Conservation (phyloP, 2,113 vertebrate genomes). For the Platanista minor region DNA sequence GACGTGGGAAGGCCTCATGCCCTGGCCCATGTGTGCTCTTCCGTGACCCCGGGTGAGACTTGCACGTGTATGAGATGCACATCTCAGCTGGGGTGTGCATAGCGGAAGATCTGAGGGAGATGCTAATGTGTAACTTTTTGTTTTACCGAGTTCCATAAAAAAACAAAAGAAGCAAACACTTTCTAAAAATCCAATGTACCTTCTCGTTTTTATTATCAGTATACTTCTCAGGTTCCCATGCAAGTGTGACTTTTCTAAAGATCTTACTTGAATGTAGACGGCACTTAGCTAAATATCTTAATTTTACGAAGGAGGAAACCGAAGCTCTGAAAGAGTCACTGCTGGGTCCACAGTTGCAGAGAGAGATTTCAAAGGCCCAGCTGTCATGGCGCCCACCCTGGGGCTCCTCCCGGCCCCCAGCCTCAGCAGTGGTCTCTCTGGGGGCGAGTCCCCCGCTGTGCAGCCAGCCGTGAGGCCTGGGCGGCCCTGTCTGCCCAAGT, state of each 20-base stretch:
- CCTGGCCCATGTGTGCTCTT: fast-evolving
- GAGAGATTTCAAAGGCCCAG: no score
- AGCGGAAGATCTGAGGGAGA: not conserved
- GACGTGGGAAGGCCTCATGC: fast-evolving
- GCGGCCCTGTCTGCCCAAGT: not conserved
- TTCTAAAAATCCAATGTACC: not conserved
- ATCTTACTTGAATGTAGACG: fast-evolving
- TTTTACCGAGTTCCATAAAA: not conserved
- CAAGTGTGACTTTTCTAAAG: not conserved
- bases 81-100: fast-evolving
- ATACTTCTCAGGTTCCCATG: not conserved
- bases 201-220: not conserved
- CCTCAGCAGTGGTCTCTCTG: fast-evolving
- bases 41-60: fast-evolving
- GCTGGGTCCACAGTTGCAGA: not conserved
- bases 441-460: fast-evolving
- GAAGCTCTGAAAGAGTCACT: not conserved
- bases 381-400: not conserved
- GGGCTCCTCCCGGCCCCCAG: not conserved
- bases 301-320: not conserved
- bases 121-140: not conserved
- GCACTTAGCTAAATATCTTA: not conserved
- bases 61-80: not conserved
- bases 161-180: not conserved
- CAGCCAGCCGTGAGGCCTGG: not conserved